Evolutionary conservation across 1,140 invertebrate genomes (phyloP), one percentile per base, ranked within the genome.

Genomic region (Mercenaria mercenaria): DNA sequence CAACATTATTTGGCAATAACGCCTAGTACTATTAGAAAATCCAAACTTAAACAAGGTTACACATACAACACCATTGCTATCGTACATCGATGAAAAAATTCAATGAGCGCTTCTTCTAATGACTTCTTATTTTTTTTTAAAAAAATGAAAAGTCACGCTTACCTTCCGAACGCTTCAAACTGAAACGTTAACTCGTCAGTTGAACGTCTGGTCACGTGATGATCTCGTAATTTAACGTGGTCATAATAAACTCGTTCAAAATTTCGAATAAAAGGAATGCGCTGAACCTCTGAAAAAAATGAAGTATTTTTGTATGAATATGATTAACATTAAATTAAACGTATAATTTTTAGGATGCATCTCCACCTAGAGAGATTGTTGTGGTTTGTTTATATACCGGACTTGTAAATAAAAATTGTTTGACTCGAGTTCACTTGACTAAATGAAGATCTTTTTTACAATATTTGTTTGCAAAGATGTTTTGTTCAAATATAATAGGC

Each of bases 121-220:
- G 76, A 15, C 29, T 15, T 32, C 26, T 13, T 29, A 61, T 77
- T 37, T 20, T 18, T 13, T 39, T 37, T 61, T 10, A 41, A 23
- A 4, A 69, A n/a, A n/a, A 13, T 18, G 1, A 11, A 26, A 4
- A 13, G 13, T 13, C 26, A 50, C 34, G n/a, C 20, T 61, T 90
- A 91, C 91, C 91, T 91, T 26, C 84, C 80, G 80, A 90, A 90
- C 10, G 91, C 91, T 32, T 82, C 37, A 67, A 90, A 81, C 37
- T 90, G 29, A 26, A 91, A 79, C 29, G 87, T 64, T 32, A 64
- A 15, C 41, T 82, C 67, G 47, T 72, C 56, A 3, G 88, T 41
- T 10, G 88, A 91, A 18, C 91, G 50, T 26, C 76, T 90, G 39
- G 59, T 83, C 69, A 85, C 56, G 56, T 88, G 88, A 37, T 90